Percentiles rank a stretch among this genome's conserved stretches.
phyloP scores from a whole-genome alignment of 2,113 vertebrate genomes.

The Procavia capensis region DNA sequence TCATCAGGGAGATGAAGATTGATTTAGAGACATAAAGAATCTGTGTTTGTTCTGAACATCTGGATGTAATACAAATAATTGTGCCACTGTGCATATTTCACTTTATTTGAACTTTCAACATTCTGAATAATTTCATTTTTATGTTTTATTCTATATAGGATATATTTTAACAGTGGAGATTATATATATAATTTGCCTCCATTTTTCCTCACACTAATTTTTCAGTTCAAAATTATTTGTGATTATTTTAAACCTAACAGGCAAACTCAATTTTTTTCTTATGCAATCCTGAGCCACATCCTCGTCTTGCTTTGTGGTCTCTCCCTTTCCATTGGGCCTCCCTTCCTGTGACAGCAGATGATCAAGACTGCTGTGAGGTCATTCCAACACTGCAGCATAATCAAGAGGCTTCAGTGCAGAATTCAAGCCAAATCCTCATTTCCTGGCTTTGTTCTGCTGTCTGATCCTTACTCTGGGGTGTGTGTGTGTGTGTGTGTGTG shows the following conservation, averaged over 20 bases:
- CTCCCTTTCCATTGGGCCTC: constrained; percentile 69
- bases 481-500: no score
- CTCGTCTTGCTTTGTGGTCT: constrained; percentile 77
- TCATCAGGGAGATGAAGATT: not conserved
- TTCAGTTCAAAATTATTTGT: not conserved
- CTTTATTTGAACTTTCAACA: constrained; percentile 35
- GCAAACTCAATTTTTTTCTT: constrained; percentile 33
- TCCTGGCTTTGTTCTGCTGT: constrained; percentile 80
- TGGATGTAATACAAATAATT: not conserved
- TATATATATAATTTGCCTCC: not conserved
- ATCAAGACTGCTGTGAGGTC: constrained; percentile 70
- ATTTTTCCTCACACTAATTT: not conserved
- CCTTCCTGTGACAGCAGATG: constrained; percentile 73
- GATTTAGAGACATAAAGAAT: not conserved
- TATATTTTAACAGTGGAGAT: not conserved
- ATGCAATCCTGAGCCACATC: constrained; percentile 65
- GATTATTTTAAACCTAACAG: not conserved
- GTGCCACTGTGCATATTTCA: not conserved
- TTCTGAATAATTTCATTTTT: not conserved
- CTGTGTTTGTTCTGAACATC: not conserved
- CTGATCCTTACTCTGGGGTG: constrained; percentile 31
- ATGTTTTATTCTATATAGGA: not conserved
- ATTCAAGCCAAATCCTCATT: constrained; percentile 60
- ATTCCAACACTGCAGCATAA: constrained; percentile 60
- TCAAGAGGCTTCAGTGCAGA: constrained; percentile 73